Evolutionary conservation across 2,888 invertebrate genomes (phyloP).

Genomic region (Eupithecia subumbrata): DNA sequence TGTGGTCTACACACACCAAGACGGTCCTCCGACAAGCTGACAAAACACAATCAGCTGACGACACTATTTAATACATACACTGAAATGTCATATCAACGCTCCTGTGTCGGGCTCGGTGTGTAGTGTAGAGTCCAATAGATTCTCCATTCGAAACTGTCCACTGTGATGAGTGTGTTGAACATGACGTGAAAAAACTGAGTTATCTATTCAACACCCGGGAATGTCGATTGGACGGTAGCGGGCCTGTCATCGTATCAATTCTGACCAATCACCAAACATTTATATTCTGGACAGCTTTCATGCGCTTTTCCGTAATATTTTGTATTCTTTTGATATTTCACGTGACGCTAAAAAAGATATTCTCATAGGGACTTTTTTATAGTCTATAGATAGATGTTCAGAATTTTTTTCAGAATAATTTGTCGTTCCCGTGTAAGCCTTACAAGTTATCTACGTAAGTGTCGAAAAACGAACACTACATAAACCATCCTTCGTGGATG

Average conservation of each 20-base stretch:
- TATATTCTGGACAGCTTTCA: not conserved
- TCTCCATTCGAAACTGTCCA: not conserved
- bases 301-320: not conserved
- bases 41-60: too few relatives aligned
- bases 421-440: too few relatives aligned
- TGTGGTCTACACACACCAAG: too few relatives aligned
- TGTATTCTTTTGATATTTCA: not conserved
- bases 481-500: too few relatives aligned
- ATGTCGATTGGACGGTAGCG: not conserved
- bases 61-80: not conserved
- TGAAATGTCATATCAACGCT: not conserved
- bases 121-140: not conserved
- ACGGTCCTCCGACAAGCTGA: too few relatives aligned
- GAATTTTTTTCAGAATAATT: too few relatives aligned
- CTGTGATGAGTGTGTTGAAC: not conserved
- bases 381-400: too few relatives aligned
- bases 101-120: not conserved
- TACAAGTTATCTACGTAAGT: too few relatives aligned
- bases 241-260: not conserved
- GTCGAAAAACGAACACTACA: too few relatives aligned
- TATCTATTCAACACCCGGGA: not conserved
- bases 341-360: not conserved
- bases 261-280: conserved; percentile 1
- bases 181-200: not conserved
- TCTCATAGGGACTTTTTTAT: not conserved